A percentile compares a stretch with the other conserved stretches of the same genome.
Conservation (phyloP, 1,140 invertebrate genomes). For the Monomorium pharaonis region DNA sequence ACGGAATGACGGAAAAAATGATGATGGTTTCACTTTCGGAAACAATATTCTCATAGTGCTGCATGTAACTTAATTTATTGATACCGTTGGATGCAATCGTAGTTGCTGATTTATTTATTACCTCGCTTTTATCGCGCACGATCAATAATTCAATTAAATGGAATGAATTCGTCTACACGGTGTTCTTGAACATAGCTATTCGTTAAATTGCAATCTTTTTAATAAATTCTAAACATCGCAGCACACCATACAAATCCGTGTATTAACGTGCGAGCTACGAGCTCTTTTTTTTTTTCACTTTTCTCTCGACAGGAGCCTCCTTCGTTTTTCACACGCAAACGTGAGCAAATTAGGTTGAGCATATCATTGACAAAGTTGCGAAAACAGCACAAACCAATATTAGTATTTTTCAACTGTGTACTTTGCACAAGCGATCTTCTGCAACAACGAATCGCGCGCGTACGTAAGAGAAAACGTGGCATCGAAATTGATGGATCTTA, state of each 20-base stretch:
- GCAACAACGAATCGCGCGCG: not conserved
- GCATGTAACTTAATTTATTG: slow-evolving; percentile 39
- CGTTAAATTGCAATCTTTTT: not conserved
- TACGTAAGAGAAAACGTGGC: not conserved
- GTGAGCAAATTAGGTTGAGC: slow-evolving; percentile 51
- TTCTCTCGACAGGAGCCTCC: not conserved
- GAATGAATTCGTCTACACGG: slow-evolving; percentile 3
- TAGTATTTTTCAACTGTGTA: slow-evolving; percentile 23
- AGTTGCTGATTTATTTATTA: slow-evolving; percentile 37
- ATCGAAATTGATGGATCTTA: slow-evolving; percentile 19
- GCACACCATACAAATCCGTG: slow-evolving; percentile 1
- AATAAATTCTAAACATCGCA: not conserved
- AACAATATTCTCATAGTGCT: not conserved
- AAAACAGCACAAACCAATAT: not conserved
- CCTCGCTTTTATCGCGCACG: slow-evolving; percentile 9
- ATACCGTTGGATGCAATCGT: slow-evolving; percentile 31
- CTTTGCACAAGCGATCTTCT: not conserved
- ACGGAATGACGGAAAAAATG: no score
- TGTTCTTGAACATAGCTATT: slow-evolving; percentile 5
- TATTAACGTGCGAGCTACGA: not conserved
- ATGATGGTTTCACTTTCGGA: not conserved
- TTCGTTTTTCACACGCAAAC: slow-evolving; percentile 56
- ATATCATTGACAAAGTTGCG: not conserved
- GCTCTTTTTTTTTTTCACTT: no score
- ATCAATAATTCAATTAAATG: slow-evolving; percentile 44